Conservation (phyloP, 2,113 vertebrate genomes). For the Phrynocephalus versicolor region DNA sequence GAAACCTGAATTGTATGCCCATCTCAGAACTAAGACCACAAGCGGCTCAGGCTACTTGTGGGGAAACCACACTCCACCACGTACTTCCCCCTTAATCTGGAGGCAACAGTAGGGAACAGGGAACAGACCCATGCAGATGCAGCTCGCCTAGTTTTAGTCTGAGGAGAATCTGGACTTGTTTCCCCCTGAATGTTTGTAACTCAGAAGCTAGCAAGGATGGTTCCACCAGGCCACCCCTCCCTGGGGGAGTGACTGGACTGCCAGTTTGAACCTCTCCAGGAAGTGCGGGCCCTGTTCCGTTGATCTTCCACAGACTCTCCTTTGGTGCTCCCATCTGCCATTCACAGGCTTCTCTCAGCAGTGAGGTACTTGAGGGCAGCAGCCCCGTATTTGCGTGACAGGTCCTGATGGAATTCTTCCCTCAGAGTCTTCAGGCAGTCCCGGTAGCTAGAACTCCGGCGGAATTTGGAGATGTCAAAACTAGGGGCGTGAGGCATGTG, state of each 20-base stretch:
- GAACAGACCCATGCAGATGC: background rate
- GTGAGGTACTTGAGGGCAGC: slow-evolving; percentile 96
- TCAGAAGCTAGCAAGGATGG: background rate
- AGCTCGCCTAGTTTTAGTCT: background rate
- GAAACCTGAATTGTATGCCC: background rate
- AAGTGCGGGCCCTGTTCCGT: background rate
- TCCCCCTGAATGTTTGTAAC: background rate
- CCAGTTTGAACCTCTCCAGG: fast-evolving
- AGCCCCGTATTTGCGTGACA: slow-evolving; percentile 90
- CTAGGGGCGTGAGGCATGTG: slow-evolving; percentile 97
- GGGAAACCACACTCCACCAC: background rate
- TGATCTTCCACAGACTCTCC: fast-evolving
- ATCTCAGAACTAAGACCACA: background rate
- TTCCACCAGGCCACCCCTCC: background rate
- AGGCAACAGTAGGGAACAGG: background rate
- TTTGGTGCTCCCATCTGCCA: fast-evolving
- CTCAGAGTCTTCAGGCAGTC: slow-evolving; percentile 88
- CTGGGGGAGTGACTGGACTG: background rate
- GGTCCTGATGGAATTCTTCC: slow-evolving; percentile 96
- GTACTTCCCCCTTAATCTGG: background rate
- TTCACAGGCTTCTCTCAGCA: slow-evolving; percentile 84
- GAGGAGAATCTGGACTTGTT: background rate
- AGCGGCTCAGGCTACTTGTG: too few relatives aligned
- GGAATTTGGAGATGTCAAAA: slow-evolving; percentile 95
- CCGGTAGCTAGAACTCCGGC: slow-evolving; percentile 87